These are phyloP conservation scores for Habropoda laboriosa DNA, from an alignment of 1,140 invertebrate species.

Conservation along the genomic window DNA sequence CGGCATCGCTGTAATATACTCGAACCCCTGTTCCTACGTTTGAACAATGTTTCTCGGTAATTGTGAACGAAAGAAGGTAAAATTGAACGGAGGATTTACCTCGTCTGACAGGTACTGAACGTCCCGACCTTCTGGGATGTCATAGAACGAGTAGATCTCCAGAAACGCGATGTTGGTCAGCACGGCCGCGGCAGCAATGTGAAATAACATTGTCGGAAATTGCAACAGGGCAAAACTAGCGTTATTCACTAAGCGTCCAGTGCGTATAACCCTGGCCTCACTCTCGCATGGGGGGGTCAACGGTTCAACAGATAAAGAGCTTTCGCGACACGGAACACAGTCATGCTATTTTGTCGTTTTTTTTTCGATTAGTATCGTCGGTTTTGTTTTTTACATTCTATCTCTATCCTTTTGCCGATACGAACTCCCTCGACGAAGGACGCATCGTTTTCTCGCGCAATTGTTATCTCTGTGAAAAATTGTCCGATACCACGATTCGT, in stretches of 20 bases:
- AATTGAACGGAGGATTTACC: constrained; percentile 28
- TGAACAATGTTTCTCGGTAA: no score
- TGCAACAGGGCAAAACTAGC: neutral
- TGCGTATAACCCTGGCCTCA: neutral
- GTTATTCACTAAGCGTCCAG: neutral
- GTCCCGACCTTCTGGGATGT: neutral
- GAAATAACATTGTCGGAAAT: constrained; percentile 50
- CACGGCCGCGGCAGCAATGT: constrained; percentile 27
- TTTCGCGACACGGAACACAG: neutral
- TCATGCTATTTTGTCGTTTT: neutral
- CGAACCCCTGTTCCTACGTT: no score
- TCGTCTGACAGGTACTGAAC: neutral
- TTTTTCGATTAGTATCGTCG: neutral
- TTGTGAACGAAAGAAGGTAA: no score
- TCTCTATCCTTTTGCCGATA: neutral
- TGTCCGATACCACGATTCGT: no score
- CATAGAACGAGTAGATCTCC: constrained; percentile 33
- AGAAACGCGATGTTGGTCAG: constrained; percentile 49
- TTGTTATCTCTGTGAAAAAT: neutral
- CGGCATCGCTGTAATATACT: neutral
- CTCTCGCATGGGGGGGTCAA: constrained; percentile 33
- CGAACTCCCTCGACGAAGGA: neutral
- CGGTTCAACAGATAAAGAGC: constrained; percentile 55
- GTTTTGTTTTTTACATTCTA: neutral
- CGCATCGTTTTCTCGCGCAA: no score